These are phyloP conservation scores for Zapus hudsonius DNA, from an alignment of 2,113 vertebrate genomes.

Conservation along the genomic window DNA sequence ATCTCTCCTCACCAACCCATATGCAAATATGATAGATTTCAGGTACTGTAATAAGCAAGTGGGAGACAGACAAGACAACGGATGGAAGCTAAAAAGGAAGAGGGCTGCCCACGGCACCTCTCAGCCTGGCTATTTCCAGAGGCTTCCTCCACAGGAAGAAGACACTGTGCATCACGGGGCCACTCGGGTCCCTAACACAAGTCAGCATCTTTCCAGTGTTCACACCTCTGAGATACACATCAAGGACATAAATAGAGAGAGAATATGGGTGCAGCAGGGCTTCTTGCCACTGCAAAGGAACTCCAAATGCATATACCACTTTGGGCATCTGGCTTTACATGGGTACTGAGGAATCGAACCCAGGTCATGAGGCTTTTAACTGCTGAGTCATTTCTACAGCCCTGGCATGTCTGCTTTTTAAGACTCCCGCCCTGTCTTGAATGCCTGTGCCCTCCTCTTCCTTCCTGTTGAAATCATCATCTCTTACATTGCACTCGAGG, in stretches of 20 bases:
- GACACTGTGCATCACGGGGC: neutral
- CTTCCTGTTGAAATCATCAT: neutral
- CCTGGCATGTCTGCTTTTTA: neutral
- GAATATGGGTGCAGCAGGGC: too few relatives aligned
- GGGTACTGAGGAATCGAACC: too few relatives aligned
- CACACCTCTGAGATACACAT: neutral
- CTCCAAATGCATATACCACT: too few relatives aligned
- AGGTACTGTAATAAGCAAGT: neutral
- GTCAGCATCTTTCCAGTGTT: neutral
- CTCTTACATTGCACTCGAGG: neutral
- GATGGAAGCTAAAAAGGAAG: neutral
- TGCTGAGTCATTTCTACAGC: neutral
- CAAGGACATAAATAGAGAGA: too few relatives aligned
- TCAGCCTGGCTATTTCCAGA: neutral
- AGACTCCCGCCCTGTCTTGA: neutral
- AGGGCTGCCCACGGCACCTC: neutral
- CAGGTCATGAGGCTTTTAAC: too few relatives aligned
- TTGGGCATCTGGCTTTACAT: too few relatives aligned
- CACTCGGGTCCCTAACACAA: neutral
- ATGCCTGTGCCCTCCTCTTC: neutral
- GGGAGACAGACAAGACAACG: neutral
- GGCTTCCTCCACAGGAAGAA: neutral
- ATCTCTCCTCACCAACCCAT: rapidly evolving
- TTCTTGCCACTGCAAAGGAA: too few relatives aligned
- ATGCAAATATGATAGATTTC: neutral